Conservation (phyloP, 2,888 invertebrate species). For the Boloria selene region DNA sequence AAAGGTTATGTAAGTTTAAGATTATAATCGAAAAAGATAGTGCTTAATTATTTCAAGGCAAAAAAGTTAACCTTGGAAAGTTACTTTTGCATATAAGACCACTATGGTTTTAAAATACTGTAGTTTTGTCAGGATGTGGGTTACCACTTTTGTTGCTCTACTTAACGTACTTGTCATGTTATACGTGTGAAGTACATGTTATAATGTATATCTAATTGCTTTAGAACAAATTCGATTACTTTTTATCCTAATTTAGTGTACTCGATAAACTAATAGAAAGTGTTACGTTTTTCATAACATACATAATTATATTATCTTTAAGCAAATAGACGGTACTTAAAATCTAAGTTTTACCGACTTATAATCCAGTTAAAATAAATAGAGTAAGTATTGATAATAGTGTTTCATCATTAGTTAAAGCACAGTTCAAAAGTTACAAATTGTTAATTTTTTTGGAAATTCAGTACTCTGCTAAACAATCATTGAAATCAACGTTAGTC, state of each 20-base stretch:
- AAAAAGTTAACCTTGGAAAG: conserved; percentile 7
- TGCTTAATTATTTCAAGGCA: conserved; percentile 1
- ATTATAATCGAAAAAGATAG: background rate
- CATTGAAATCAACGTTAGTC: too few relatives aligned
- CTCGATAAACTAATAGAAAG: too few relatives aligned
- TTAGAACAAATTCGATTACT: background rate
- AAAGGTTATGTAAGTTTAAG: background rate
- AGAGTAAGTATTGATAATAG: too few relatives aligned
- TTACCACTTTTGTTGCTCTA: conserved; percentile 13
- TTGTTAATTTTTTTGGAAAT: too few relatives aligned
- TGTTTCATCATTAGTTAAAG: too few relatives aligned
- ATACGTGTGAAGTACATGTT: conserved; percentile 6
- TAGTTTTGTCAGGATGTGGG: conserved; percentile 3
- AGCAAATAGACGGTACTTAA: too few relatives aligned
- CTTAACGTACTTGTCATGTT: conserved; percentile 6
- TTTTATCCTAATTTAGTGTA: background rate
- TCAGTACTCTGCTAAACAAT: too few relatives aligned
- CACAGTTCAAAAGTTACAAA: too few relatives aligned
- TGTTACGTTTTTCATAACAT: too few relatives aligned
- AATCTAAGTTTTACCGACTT: too few relatives aligned
- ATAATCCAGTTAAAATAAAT: too few relatives aligned
- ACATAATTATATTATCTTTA: background rate
- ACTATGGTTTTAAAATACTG: conserved; percentile 11
- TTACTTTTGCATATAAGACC: conserved; percentile 5
- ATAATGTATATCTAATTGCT: too few relatives aligned